Evolutionary conservation across 1,140 invertebrate genomes (phyloP), one percentile per base, ranked within the genome.

Genomic region (Pseudomyrmex gracilis): DNA sequence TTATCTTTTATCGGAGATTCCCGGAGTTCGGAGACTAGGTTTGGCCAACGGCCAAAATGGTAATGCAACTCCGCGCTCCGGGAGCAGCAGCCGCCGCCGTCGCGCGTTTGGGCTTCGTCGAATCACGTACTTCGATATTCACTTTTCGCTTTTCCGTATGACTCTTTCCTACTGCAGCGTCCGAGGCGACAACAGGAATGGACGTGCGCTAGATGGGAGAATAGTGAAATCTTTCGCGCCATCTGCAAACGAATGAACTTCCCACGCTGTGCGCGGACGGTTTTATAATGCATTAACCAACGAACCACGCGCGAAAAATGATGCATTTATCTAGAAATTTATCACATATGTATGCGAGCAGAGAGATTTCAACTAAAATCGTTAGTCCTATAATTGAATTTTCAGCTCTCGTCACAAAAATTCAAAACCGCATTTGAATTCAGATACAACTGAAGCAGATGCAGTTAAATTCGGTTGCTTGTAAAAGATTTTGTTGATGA

Each of bases 51-150:
- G 90, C 91, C 91, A 92, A 90, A 91, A 91, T 91, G 89, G 88
- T 91, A 91, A 92, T 92, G 90, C 90, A 87, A 89, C 57, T 43
- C 45, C 49, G 49, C 60, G 73, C n/a, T 58, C 58, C 73, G 20
- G 60, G 60, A 88, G 77, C 85, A 85, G 51, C 73, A 74, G 60
- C 66, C 61, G 76, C 76, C 84, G 61, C 73, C 24, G 66, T 53
- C 82, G 60, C 82, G 60, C 71, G 73, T 20, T 34, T 51, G 73
- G 24, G 60, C 80, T 85, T 89, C 80, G 73, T 51, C 90, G 90
- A 91, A 89, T 91, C 87, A 91, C 88, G 87, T 89, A 90, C 89
- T 73, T 83, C 74, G 80, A 86, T 90, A 91, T 91, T 91, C 90
- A 91, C 90, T 91, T 90, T 91, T 90, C 85, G 74, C 85, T 91